These are phyloP conservation scores for Squalus acanthias DNA, from an alignment of 2,797 vertebrate species.

Conservation along the genomic window DNA sequence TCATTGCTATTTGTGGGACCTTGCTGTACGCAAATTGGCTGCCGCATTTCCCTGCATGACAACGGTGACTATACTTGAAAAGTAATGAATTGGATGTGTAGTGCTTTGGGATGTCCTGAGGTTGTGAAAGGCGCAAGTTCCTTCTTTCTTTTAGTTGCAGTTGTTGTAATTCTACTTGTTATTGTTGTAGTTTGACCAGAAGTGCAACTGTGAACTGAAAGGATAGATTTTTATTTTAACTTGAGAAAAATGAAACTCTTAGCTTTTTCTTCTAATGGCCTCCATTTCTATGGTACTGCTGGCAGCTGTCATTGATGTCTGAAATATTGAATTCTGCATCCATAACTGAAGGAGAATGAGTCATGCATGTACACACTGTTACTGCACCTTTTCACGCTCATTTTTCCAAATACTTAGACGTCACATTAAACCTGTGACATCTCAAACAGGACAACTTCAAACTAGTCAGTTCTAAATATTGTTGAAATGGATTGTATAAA, in stretches of 20 bases:
- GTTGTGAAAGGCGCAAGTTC: too few relatives aligned
- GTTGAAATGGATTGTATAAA: slow-evolving; percentile 17
- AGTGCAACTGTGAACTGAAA: not conserved
- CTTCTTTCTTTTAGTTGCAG: not conserved
- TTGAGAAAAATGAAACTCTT: not conserved
- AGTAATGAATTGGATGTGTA: too few relatives aligned
- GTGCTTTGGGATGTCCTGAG: too few relatives aligned
- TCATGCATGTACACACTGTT: not conserved
- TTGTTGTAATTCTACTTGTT: not conserved
- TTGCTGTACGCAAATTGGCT: too few relatives aligned
- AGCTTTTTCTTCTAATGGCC: not conserved
- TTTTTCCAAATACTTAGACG: not conserved
- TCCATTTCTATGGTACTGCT: not conserved
- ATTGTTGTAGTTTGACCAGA: not conserved
- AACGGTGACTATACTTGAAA: too few relatives aligned
- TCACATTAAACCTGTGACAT: not conserved
- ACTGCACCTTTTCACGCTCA: not conserved
- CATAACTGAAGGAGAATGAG: slow-evolving; percentile 4
- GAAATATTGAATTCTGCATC: not conserved
- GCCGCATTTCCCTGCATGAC: too few relatives aligned
- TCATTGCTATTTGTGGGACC: too few relatives aligned
- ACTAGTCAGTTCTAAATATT: not conserved
- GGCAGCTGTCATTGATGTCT: not conserved
- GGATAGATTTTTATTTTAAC: not conserved
- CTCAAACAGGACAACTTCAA: not conserved